Conservation (phyloP, 92 coral and sea anemone species). For the Porites cylindrica region DNA sequence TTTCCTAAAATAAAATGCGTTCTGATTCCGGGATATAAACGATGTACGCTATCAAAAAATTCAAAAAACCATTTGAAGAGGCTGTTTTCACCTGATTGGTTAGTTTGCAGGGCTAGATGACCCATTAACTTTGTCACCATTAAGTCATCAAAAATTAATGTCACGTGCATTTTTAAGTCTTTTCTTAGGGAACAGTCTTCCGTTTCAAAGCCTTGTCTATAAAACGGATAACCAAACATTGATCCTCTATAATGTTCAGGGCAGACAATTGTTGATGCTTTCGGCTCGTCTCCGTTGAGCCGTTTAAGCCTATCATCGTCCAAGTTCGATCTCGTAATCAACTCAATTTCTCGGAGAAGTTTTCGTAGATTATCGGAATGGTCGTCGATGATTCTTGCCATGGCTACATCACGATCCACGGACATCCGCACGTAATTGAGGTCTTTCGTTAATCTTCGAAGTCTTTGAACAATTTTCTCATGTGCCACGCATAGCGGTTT, state of each 20-base stretch:
- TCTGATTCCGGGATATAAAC: conserved; percentile 44
- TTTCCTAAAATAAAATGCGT: conserved; percentile 47
- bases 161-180: conserved; percentile 64
- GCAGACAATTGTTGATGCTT: conserved; percentile 67
- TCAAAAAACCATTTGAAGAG: conserved; percentile 22
- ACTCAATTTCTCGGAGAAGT: conserved; percentile 79
- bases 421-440: conserved; percentile 71
- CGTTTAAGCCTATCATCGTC: conserved; percentile 23
- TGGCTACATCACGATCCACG: conserved; percentile 66
- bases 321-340: conserved; percentile 58
- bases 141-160: conserved; percentile 84
- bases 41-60: conserved; percentile 55
- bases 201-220: conserved; percentile 82
- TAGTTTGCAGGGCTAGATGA: conserved; percentile 23
- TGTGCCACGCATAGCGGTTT: conserved; percentile 79
- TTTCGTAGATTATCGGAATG: conserved; percentile 83
- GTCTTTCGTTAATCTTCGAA: conserved; percentile 67
- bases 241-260: conserved; percentile 88
- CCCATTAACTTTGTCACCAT: conserved; percentile 43
- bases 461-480: conserved; percentile 49
- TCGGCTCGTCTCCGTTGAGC: conserved; percentile 36
- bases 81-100: conserved; percentile 11
- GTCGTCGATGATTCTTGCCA: conserved; percentile 74
- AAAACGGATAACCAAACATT: conserved; percentile 85
- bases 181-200: conserved; percentile 57